phyloP scores from a whole-genome alignment of 1,140 invertebrate genomes.

The Dendroctonus valens region DNA sequence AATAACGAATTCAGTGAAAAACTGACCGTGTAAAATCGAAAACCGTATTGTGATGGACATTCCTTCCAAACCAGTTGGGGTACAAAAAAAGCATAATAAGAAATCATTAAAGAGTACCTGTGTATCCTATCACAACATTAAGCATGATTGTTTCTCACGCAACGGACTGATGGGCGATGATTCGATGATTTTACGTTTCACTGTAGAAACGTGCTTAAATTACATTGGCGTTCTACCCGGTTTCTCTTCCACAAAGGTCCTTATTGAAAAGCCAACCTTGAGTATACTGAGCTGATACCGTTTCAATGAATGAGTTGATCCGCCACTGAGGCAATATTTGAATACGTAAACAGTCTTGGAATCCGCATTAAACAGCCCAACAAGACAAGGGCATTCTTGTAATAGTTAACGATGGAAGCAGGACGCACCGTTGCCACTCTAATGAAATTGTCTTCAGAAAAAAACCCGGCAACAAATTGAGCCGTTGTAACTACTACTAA shows the following conservation, averaged over 20 bases:
- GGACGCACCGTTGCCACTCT: conserved; percentile 10
- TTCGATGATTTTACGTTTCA: conserved; percentile 23
- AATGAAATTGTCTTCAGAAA: too few species aligned
- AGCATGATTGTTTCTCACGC: conserved; percentile 23
- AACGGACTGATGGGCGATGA: conserved; percentile 17
- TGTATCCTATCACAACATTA: conserved; percentile 22
- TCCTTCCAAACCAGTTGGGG: not conserved
- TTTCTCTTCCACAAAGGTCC: not conserved
- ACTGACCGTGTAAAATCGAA: conserved; percentile 7
- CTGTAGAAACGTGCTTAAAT: conserved; percentile 5
- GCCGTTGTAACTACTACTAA: too few species aligned
- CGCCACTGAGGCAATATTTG: conserved; percentile 28
- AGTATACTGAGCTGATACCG: too few species aligned
- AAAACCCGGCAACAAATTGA: too few species aligned
- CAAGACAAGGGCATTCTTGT: conserved; percentile 34
- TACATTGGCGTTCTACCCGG: conserved; percentile 3
- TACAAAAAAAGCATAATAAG: conserved; percentile 11
- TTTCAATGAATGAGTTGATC: not conserved
- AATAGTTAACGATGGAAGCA: conserved; percentile 25
- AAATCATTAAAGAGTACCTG: conserved; percentile 15
- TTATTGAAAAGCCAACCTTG: too few species aligned
- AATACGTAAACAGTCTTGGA: conserved; percentile 30
- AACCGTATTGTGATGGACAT: conserved; percentile 3
- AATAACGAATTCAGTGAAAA: not conserved
- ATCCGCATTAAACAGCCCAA: conserved; percentile 28